Conservation (phyloP, 2,888 invertebrate genomes). For the Crepidodera aurea region DNA sequence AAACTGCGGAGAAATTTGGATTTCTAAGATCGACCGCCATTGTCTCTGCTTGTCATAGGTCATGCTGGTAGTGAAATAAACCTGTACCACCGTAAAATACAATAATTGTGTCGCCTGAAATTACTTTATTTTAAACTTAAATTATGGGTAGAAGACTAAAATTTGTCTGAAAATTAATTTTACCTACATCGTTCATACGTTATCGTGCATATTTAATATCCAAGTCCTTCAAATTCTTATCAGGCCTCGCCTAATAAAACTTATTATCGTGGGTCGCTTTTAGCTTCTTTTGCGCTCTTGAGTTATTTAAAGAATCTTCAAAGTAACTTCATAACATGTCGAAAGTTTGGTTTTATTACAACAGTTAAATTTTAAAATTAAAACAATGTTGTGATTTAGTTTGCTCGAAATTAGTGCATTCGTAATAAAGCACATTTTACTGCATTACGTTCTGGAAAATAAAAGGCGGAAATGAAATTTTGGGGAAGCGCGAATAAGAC, state of each 20-base stretch:
- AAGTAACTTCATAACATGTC: constrained; percentile 5
- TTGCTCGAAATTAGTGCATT: constrained; percentile 5
- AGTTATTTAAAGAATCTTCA: constrained; percentile 14
- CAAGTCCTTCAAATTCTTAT: not conserved
- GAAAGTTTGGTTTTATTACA: constrained; percentile 9
- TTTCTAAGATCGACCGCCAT: no score
- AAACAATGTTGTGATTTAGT: constrained; percentile 12
- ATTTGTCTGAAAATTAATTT: no score
- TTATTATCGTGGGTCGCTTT: not conserved
- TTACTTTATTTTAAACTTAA: no score
- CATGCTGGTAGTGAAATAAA: no score
- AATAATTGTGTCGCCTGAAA: no score
- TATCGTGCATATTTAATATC: not conserved
- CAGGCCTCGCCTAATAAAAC: not conserved
- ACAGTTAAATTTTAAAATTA: constrained; percentile 9
- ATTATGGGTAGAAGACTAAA: no score
- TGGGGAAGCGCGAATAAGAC: constrained; percentile 3
- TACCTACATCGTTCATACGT: no score
- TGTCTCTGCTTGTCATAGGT: no score
- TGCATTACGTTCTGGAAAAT: constrained; percentile 5
- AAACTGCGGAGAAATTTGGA: no score
- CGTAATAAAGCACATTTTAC: constrained; percentile 12
- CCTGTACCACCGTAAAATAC: no score
- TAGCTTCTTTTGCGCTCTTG: not conserved
- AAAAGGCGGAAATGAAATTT: constrained; percentile 5